A percentile compares a stretch with the other conserved stretches of the same genome.
Conservation (phyloP, 92 coral and sea anemone species). For the Zoanthus sociatus region DNA sequence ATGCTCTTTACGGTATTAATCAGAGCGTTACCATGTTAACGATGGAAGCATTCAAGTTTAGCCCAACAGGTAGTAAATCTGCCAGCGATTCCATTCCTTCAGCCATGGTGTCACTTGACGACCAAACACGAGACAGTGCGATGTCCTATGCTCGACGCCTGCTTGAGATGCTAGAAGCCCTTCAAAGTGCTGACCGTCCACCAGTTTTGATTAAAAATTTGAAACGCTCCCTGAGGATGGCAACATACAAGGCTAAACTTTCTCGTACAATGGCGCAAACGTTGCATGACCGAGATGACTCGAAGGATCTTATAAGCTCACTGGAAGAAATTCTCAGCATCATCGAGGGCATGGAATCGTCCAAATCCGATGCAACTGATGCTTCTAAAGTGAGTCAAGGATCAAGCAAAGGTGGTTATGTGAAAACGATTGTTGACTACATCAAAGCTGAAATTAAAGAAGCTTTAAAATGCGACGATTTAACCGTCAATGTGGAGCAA, state of each 20-base stretch:
- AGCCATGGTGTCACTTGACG: slow-evolving; percentile 2
- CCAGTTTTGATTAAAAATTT: slow-evolving; percentile 1
- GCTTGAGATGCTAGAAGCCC: slow-evolving; percentile 10
- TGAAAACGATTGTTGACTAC: not conserved
- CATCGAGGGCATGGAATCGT: not conserved
- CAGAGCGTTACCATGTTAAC: slow-evolving; percentile 2
- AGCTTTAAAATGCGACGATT: not conserved
- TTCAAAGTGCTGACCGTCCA: slow-evolving; percentile 6
- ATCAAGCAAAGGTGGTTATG: not conserved
- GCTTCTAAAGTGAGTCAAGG: not conserved
- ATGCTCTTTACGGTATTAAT: slow-evolving; percentile 14
- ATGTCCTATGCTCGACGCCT: not conserved
- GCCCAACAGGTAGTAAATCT: slow-evolving; percentile 5
- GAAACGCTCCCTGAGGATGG: slow-evolving; percentile 18
- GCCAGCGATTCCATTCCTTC: not conserved
- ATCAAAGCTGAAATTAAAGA: not conserved
- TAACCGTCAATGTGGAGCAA: slow-evolving; percentile 18
- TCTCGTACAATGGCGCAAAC: slow-evolving; percentile 15
- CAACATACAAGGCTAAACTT: slow-evolving; percentile 12
- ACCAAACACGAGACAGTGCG: slow-evolving; percentile 5
- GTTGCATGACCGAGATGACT: not conserved
- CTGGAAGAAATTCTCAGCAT: not conserved
- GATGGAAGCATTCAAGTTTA: slow-evolving; percentile 16
- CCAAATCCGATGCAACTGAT: not conserved
- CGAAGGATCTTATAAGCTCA: not conserved